Evolutionary conservation across 2,797 vertebrate genomes (phyloP), one percentile per base, ranked within the genome.

Genomic region (Cossypha polioptera): DNA sequence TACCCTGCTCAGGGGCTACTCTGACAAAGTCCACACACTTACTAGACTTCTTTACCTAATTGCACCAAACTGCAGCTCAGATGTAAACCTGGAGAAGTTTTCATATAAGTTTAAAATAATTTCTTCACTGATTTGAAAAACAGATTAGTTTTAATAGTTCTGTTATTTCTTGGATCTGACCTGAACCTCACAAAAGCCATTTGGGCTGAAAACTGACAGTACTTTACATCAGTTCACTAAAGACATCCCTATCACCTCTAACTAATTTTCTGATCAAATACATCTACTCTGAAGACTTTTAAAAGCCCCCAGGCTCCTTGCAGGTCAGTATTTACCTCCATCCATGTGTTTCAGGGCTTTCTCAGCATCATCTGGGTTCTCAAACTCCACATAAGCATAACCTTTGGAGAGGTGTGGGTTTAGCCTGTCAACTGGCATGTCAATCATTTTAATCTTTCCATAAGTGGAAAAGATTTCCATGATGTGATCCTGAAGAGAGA

Each of bases 391-490:
- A 3, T 99, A 99, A 7, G 99, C 98, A 8, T 99, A 99, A 74
- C 99, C 99, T 86, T 99, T 99, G 28, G 98, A 99, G 28, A 99
- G 98, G 76, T 99, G 98, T 18, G 98, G 98, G 86, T 99, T 98
- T 82, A 98, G 89, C 67, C 99, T 98, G 96, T 99, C 99, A 42
- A 99, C 97, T 11, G 99, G 99, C 99, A 99, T 99, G 90, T 99
- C 99, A 22, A 99, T 99, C 98, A 99, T 99, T 96, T 99, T 99
- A 92, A 99, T 99, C 95, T 99, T 99, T 67, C 99, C 99, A 0
- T 99, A 99, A 55, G 98, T 98, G 92, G 99, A 98, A 97, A 99
- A 99, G 92, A 99, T 99, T 97, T 99, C 99, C 98, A 99, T 98
- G 54, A 99, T 98, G 95, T 98, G 98, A 95, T 98, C 97, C 97